phyloP scores from a whole-genome alignment of 2,113 vertebrate genomes.

The Halichoeres trimaculatus region DNA sequence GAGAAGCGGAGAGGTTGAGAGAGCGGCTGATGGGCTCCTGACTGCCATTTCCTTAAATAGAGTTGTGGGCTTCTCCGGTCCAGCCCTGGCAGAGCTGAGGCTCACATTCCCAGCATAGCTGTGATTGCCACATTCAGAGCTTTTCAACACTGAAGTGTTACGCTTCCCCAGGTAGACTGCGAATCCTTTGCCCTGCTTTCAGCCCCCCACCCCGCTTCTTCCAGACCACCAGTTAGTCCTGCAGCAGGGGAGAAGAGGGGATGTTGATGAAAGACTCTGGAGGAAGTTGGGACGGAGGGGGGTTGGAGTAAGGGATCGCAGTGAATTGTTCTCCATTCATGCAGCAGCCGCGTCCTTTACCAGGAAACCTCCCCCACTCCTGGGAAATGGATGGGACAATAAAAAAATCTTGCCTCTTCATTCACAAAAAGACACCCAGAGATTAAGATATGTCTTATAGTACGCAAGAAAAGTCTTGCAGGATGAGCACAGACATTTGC shows the following conservation, averaged over 20 bases:
- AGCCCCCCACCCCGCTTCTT: slow-evolving; percentile 7
- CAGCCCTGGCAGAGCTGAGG: slow-evolving; percentile 68
- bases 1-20: slow-evolving; percentile 45
- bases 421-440: background rate
- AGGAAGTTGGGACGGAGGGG: slow-evolving; percentile 45
- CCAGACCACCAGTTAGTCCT: slow-evolving; percentile 19
- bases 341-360: slow-evolving; percentile 3
- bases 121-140: slow-evolving; percentile 69
- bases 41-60: slow-evolving; percentile 84
- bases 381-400: slow-evolving; percentile 27
- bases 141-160: slow-evolving; percentile 51
- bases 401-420: background rate
- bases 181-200: slow-evolving; percentile 6
- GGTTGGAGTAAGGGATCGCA: slow-evolving; percentile 33
- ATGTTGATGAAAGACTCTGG: slow-evolving; percentile 50
- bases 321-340: slow-evolving; percentile 65
- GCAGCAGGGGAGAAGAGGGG: slow-evolving; percentile 45
- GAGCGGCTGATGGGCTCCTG: slow-evolving; percentile 57
- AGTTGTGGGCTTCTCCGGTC: slow-evolving; percentile 73
- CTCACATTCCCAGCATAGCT: slow-evolving; percentile 81
- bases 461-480: background rate
- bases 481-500: background rate
- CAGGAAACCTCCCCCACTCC: slow-evolving; percentile 38
- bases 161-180: slow-evolving; percentile 72
- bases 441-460: background rate